Evolutionary conservation across 2,797 vertebrate species (phyloP), one percentile per base, ranked within the genome.

Genomic region (Dryobates pubescens): DNA sequence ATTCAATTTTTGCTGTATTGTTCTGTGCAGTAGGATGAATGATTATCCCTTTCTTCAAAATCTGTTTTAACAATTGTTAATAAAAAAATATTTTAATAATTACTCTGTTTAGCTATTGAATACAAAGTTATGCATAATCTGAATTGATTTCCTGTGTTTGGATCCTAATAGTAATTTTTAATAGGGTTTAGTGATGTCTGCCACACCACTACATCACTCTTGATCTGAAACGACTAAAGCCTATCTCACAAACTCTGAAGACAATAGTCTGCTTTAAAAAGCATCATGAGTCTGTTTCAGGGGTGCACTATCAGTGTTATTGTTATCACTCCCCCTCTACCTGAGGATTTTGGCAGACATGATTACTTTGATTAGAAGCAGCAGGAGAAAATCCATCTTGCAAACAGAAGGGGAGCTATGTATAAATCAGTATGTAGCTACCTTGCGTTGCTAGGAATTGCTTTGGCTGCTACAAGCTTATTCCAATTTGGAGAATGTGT

Each of bases 401-500:
- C 34, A 6, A 65, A 27, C 30, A 15, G 13, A 54, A 73, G 53
- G 20, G 45, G 22, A 41, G n/a, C 47, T 53, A 3, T 32, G 69
- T 57, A 5, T 17, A 14, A 63, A 70, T 59, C 14, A 2, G 0
- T 30, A 6, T 22, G 29, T 51, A 51, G 76, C 73, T n/a, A 6
- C 58, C 65, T 53, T 61, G 13, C 1, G 3, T 16, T 20, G 76
- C 1, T 17, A 2, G 8, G 47, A 41, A 9, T 70, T 58, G 7
- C 45, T 82, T 72, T 43, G 58, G 20, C 56, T 93, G 51, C 20
- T 62, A 23, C n/a, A 38, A 2, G 19, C 4, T 58, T 38, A 12
- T 3, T 75, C 9, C 30, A 11, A 17, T 34, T 34, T 0, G 3
- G 56, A 56, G 56, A 69, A 10, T 0, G 26, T 17, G 17, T 6